Conservation (phyloP, 1,140 invertebrate species). For the Listronotus oregonensis region DNA sequence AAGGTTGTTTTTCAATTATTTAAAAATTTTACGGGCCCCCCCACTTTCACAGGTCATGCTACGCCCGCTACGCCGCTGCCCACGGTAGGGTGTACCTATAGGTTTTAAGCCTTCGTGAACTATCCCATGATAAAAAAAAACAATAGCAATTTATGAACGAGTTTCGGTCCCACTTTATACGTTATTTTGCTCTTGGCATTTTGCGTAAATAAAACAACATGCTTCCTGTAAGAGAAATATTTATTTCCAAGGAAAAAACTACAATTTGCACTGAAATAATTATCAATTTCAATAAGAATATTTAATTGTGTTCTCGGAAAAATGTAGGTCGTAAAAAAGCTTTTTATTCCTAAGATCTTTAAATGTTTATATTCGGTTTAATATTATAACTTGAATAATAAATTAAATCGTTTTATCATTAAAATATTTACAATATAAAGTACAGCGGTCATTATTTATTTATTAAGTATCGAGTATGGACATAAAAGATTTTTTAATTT, state of each 20-base stretch:
- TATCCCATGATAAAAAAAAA: no score
- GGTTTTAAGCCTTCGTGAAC: no score
- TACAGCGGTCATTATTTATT: neutral
- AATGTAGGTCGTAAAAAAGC: conserved; percentile 16
- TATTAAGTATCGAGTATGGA: neutral
- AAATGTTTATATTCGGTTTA: conserved; percentile 4
- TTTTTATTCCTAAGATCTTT: conserved; percentile 11
- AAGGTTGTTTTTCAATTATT: no score
- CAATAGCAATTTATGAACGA: no score
- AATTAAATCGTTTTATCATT: conserved; percentile 8
- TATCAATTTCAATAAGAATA: conserved; percentile 1
- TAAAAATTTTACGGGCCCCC: no score
- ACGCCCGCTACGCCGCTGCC: no score
- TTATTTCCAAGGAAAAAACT: conserved; percentile 22
- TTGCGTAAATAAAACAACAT: neutral
- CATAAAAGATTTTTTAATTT: neutral
- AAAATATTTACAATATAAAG: conserved; percentile 15
- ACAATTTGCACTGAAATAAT: conserved; percentile 13
- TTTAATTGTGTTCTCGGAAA: neutral
- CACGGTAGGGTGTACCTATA: no score
- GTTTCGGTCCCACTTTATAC: no score
- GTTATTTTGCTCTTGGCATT: no score
- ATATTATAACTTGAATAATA: neutral
- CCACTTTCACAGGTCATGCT: no score
- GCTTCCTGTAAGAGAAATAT: conserved; percentile 20